Evolutionary conservation across 2,797 vertebrate genomes (phyloP).

Genomic region (Cuculus canorus): DNA sequence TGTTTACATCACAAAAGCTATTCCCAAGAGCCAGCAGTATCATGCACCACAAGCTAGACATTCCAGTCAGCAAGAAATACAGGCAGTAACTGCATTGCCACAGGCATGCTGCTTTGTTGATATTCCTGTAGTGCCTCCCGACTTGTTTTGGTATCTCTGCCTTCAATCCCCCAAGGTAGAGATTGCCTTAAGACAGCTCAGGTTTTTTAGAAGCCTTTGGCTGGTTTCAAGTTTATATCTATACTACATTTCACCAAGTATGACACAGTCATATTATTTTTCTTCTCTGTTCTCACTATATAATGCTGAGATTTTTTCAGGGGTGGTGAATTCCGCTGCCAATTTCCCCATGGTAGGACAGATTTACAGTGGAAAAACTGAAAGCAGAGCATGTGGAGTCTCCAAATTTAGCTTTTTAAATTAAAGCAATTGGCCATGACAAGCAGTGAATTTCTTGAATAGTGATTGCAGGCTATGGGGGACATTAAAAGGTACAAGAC

Average conservation of each 20-base stretch:
- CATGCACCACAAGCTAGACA: not conserved
- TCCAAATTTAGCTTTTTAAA: conserved; percentile 50
- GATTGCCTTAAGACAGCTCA: not conserved
- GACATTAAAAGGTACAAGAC: conserved; percentile 32
- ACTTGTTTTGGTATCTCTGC: not conserved
- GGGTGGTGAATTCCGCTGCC: not conserved
- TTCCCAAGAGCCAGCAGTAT: not conserved
- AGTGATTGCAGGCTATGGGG: not conserved
- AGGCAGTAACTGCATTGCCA: not conserved
- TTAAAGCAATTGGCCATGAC: conserved; percentile 31
- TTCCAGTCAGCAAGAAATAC: not conserved
- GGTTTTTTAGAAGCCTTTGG: not conserved
- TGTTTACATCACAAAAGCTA: not conserved
- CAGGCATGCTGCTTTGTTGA: not conserved
- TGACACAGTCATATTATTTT: not conserved
- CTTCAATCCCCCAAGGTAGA: not conserved
- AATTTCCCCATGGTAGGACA: not conserved
- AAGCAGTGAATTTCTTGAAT: conserved; percentile 23
- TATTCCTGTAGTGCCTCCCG: not conserved
- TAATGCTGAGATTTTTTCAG: not conserved
- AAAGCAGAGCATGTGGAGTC: not conserved
- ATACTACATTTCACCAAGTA: not conserved
- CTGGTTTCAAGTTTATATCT: not conserved
- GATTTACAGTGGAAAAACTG: not conserved
- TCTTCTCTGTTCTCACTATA: not conserved